Evolutionary conservation across 2,888 invertebrate species (phyloP).

Genomic region (Volucella inanis): DNA sequence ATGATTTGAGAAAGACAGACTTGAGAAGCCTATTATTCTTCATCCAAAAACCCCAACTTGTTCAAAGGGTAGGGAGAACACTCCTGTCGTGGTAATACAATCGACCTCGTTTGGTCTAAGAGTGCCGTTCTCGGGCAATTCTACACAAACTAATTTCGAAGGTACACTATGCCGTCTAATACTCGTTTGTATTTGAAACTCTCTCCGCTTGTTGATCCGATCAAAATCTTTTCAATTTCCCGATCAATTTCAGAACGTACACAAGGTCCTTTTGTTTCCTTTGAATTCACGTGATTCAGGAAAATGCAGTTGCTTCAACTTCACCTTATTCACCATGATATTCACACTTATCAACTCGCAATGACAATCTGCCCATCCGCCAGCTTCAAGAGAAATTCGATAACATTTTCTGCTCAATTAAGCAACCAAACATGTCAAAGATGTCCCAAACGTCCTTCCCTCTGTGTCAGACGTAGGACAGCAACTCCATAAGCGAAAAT

Average conservation of each 20-base stretch:
- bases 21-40: too few relatives aligned
- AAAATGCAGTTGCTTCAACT: background rate
- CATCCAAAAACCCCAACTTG: too few relatives aligned
- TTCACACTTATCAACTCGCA: conserved; percentile 43
- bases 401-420: conserved; percentile 73
- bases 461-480: background rate
- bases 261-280: background rate
- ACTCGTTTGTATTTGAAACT: too few relatives aligned
- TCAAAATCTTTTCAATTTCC: conserved; percentile 46
- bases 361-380: background rate
- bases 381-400: conserved; percentile 39
- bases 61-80: too few relatives aligned
- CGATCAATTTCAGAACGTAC: conserved; percentile 56
- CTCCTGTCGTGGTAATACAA: too few relatives aligned
- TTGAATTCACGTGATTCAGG: background rate
- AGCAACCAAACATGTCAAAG: conserved; percentile 67
- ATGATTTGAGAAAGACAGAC: too few relatives aligned
- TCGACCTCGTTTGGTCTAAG: too few relatives aligned
- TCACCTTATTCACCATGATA: background rate
- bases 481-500: conserved; percentile 49
- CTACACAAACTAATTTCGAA: too few relatives aligned
- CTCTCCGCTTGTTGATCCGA: conserved; percentile 10
- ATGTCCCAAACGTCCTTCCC: conserved; percentile 35
- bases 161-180: too few relatives aligned
- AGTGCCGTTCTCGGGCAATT: too few relatives aligned